phyloP scores from a whole-genome alignment of 2,888 invertebrate species.

The Lymantria monacha region DNA sequence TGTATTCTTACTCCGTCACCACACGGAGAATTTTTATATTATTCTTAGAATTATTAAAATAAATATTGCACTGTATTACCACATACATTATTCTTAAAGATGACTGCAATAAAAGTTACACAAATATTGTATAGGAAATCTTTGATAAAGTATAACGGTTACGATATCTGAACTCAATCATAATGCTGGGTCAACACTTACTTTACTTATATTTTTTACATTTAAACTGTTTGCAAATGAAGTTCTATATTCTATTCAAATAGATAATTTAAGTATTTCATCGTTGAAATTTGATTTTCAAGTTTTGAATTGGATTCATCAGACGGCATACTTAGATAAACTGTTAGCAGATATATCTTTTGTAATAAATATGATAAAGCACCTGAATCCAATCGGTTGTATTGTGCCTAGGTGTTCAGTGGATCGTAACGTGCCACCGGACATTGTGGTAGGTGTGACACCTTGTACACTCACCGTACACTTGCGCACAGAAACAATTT shows the following conservation, averaged over 20 bases:
- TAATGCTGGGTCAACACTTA: neutral
- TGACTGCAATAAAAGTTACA: too few species aligned
- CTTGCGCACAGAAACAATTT: constrained; percentile 30
- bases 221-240: constrained; percentile 15
- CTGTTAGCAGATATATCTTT: constrained; percentile 17
- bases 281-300: constrained; percentile 11
- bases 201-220: constrained; percentile 7
- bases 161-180: neutral
- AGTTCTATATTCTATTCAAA: constrained; percentile 15
- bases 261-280: constrained; percentile 15
- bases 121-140: too few species aligned
- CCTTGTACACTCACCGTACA: constrained; percentile 45
- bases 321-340: neutral
- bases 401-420: constrained; percentile 54
- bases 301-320: constrained; percentile 2
- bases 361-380: constrained; percentile 34
- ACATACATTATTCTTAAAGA: too few species aligned
- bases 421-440: constrained; percentile 61
- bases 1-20: too few species aligned
- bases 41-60: too few species aligned
- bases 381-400: constrained; percentile 40
- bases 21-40: too few species aligned
- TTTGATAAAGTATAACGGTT: neutral
- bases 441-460: constrained; percentile 58
- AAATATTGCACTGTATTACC: too few species aligned